phyloP scores from a whole-genome alignment of 2,113 vertebrate genomes.

The Myiopsitta monachus region DNA sequence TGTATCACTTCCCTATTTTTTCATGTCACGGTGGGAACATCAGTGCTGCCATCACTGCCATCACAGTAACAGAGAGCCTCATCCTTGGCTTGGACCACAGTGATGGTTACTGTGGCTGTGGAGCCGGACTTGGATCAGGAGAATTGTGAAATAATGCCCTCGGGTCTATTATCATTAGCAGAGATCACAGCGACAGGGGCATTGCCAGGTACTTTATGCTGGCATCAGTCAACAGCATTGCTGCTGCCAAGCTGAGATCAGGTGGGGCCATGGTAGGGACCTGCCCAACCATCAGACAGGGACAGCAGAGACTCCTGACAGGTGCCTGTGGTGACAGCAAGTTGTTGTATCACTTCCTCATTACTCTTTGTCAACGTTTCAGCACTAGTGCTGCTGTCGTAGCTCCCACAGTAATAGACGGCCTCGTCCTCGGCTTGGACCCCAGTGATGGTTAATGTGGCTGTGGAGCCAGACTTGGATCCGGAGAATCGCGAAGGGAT shows the following conservation, averaged over 20 bases:
- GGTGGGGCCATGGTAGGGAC: accelerated
- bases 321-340: accelerated
- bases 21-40: neutral
- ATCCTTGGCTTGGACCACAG: neutral
- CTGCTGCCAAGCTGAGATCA: neutral
- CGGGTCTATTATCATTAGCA: neutral
- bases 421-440: neutral
- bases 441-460: too few species aligned
- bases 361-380: accelerated
- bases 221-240: neutral
- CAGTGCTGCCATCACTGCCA: accelerated
- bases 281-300: too few species aligned
- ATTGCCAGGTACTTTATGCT: neutral
- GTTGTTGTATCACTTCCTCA: neutral
- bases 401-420: neutral
- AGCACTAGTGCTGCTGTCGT: accelerated
- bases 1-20: neutral
- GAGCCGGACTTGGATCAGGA: neutral
- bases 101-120: neutral
- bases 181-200: neutral
- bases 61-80: neutral
- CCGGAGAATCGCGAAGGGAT: too few species aligned
- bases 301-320: neutral
- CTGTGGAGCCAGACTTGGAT: accelerated
- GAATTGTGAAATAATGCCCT: accelerated